Evolutionary conservation across 2,888 invertebrate species (phyloP).

Genomic region (Dinocampus coccinellae): DNA sequence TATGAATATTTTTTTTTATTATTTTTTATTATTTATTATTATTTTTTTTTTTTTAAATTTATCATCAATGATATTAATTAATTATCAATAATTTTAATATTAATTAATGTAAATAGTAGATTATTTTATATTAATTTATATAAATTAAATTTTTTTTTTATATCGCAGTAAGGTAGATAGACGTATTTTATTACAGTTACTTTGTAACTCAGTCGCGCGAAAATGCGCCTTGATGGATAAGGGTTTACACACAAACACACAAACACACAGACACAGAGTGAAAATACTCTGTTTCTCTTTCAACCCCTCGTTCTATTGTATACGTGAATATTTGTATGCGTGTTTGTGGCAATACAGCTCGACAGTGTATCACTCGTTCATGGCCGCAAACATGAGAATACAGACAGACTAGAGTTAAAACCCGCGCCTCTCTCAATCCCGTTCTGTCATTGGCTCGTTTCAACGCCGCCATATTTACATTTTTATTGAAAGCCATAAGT

Average conservation of each 20-base stretch:
- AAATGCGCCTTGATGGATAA: background rate
- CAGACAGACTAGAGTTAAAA: background rate
- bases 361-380: constrained; percentile 10
- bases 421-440: constrained; percentile 57
- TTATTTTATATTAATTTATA: too few species aligned
- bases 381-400: background rate
- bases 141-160: too few species aligned
- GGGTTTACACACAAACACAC: background rate
- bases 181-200: background rate
- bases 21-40: too few species aligned
- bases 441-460: constrained; percentile 69
- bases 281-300: constrained; percentile 3
- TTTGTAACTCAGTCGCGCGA: background rate
- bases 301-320: background rate
- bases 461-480: constrained; percentile 70
- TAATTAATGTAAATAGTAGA: too few species aligned
- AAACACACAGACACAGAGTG: background rate
- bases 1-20: too few species aligned
- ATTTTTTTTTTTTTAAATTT: too few species aligned
- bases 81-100: too few species aligned
- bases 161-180: too few species aligned
- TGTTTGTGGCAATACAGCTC: constrained; percentile 16
- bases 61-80: too few species aligned
- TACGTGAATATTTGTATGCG: background rate
- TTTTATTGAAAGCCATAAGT: constrained; percentile 69